phyloP scores from a whole-genome alignment of 2,888 invertebrate species.

The Sericinus montela region DNA sequence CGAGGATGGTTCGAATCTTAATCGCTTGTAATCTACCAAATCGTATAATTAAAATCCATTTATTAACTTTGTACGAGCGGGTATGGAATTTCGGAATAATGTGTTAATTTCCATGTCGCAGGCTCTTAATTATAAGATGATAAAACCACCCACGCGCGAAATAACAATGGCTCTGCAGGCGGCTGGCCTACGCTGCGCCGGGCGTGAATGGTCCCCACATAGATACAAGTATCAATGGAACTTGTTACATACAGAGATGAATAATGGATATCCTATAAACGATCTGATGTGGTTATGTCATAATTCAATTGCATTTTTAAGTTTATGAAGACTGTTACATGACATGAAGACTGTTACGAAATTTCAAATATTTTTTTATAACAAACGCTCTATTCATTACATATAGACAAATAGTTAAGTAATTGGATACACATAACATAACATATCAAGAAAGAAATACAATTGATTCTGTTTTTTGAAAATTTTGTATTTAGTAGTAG shows the following conservation, averaged over 20 bases:
- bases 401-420: too few species aligned
- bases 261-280: not conserved
- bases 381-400: too few species aligned
- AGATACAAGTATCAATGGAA: conserved; percentile 19
- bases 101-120: conserved; percentile 18
- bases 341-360: too few species aligned
- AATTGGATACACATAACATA: too few species aligned
- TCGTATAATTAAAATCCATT: conserved; percentile 14
- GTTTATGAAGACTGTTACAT: too few species aligned
- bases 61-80: not conserved
- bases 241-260: conserved; percentile 9
- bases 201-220: conserved; percentile 17
- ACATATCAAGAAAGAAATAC: too few species aligned
- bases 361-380: too few species aligned
- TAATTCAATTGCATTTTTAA: too few species aligned
- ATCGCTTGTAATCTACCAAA: conserved; percentile 7
- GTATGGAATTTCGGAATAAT: conserved; percentile 6
- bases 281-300: too few species aligned
- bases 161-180: conserved; percentile 18
- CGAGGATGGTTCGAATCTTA: conserved; percentile 10
- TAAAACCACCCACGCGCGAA: conserved; percentile 19
- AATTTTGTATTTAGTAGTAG: too few species aligned
- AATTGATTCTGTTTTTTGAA: too few species aligned
- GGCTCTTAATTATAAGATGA: conserved; percentile 11
- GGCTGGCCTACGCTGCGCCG: conserved; percentile 16